These are phyloP conservation scores for Dreissena rostriformis DNA, from an alignment of 1,140 invertebrate species.

Conservation along the genomic window DNA sequence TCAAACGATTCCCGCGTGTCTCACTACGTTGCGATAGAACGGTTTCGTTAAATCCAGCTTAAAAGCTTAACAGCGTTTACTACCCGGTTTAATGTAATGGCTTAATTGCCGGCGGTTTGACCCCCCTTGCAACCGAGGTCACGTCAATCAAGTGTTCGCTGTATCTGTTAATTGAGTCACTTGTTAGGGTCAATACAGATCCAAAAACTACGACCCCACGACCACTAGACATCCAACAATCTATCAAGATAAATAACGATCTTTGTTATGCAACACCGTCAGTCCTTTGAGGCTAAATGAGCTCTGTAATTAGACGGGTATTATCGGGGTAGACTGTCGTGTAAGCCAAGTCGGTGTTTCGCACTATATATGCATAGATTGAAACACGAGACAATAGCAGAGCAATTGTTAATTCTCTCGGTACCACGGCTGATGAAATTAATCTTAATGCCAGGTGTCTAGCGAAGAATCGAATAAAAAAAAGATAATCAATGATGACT, in stretches of 20 bases:
- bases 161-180: slow-evolving; percentile 9
- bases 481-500: slow-evolving; percentile 2
- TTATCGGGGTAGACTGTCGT: neutral
- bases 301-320: neutral
- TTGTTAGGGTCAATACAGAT: neutral
- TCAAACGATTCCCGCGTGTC: too few species aligned
- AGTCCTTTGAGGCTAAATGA: slow-evolving; percentile 4
- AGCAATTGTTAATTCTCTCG: slow-evolving; percentile 6
- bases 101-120: too few species aligned
- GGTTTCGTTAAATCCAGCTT: too few species aligned
- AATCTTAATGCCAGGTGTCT: neutral
- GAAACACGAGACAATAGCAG: slow-evolving; percentile 2
- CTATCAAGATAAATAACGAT: neutral
- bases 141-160: neutral
- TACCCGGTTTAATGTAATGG: too few species aligned
- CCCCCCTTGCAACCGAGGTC: neutral
- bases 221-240: neutral
- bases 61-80: too few species aligned
- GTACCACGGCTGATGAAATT: neutral
- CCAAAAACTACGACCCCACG: neutral
- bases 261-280: neutral
- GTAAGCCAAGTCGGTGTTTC: neutral
- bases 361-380: neutral
- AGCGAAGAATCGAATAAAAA: neutral
- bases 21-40: too few species aligned